phyloP scores from a whole-genome alignment of 1,140 invertebrate genomes.

The Lordiphosa collinella region DNA sequence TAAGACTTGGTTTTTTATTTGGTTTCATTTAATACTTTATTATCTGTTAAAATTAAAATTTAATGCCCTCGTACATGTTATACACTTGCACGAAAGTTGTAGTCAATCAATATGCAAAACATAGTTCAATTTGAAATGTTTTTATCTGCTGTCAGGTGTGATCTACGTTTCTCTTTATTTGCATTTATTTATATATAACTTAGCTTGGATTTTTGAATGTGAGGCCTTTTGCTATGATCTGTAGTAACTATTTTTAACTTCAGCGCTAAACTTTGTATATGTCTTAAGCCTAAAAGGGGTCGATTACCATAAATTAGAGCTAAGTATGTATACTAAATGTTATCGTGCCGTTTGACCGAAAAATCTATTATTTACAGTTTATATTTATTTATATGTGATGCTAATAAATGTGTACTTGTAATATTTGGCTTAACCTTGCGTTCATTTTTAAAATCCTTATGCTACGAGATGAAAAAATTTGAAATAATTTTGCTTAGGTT shows the following conservation, averaged over 20 bases:
- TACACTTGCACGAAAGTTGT: conserved; percentile 26
- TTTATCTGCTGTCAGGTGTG: conserved; percentile 12
- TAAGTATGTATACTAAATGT: conserved; percentile 22
- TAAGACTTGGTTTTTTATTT: conserved; percentile 8
- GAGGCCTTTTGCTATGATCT: conserved; percentile 28
- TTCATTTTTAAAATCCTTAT: conserved; percentile 49
- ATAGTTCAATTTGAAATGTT: conserved; percentile 32
- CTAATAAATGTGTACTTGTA: conserved; percentile 24
- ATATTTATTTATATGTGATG: conserved; percentile 42
- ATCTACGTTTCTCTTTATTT: conserved; percentile 1
- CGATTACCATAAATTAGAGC: conserved; percentile 49
- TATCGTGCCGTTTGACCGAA: conserved; percentile 51
- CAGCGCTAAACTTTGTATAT: conserved; percentile 34
- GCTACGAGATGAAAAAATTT: conserved; percentile 25
- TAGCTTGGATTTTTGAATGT: conserved; percentile 28
- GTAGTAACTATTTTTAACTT: conserved; percentile 62
- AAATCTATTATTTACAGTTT: conserved; percentile 56
- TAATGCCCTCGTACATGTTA: conserved; percentile 32
- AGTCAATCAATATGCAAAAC: conserved; percentile 65
- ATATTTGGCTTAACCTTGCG: conserved; percentile 65
- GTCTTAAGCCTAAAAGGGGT: conserved; percentile 46
- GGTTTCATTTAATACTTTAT: conserved; percentile 76
- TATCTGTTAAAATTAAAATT: conserved; percentile 47
- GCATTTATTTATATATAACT: conserved; percentile 14
- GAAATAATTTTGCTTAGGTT: conserved; percentile 60